Percentiles rank a stretch among this genome's conserved stretches.
These are phyloP conservation scores for Teleogryllus occipitalis DNA, from an alignment of 1,140 invertebrate species.

Conservation along the genomic window DNA sequence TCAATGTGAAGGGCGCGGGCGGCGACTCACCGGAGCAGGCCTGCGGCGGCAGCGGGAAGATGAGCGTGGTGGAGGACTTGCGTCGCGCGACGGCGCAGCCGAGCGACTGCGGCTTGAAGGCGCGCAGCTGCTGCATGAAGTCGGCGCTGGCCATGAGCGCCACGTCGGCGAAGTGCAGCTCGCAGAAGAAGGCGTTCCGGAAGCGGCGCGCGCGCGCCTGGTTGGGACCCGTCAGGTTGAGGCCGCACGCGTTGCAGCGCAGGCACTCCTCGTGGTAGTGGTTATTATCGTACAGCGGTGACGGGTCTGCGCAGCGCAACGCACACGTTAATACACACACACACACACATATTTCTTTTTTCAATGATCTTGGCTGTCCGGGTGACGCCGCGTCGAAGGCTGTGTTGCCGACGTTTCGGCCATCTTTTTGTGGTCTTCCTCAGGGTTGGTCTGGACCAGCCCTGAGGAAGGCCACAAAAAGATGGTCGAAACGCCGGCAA, in stretches of 20 bases:
- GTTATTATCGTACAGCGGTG: slow-evolving; percentile 85
- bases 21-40: slow-evolving; percentile 72
- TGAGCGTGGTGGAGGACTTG: slow-evolving; percentile 87
- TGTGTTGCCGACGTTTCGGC: too few relatives aligned
- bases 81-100: slow-evolving; percentile 85
- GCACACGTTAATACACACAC: neutral
- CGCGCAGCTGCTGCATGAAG: slow-evolving; percentile 91
- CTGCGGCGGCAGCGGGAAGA: slow-evolving; percentile 87
- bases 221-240: slow-evolving; percentile 85
- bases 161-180: slow-evolving; percentile 86
- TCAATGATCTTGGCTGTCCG: too few relatives aligned
- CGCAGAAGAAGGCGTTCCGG: slow-evolving; percentile 81
- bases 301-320: slow-evolving; percentile 60
- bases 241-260: slow-evolving; percentile 85
- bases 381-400: too few relatives aligned
- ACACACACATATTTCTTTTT: too few relatives aligned
- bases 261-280: slow-evolving; percentile 94
- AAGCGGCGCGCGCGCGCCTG: slow-evolving; percentile 68
- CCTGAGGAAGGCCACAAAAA: too few relatives aligned
- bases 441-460: too few relatives aligned
- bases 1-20: too few relatives aligned
- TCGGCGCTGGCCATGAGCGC: slow-evolving; percentile 92
- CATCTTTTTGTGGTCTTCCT: too few relatives aligned
- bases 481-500: too few relatives aligned
- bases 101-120: slow-evolving; percentile 89